Evolutionary conservation across 2,888 invertebrate genomes (phyloP).

Genomic region (Hemicrepidius hirtus): DNA sequence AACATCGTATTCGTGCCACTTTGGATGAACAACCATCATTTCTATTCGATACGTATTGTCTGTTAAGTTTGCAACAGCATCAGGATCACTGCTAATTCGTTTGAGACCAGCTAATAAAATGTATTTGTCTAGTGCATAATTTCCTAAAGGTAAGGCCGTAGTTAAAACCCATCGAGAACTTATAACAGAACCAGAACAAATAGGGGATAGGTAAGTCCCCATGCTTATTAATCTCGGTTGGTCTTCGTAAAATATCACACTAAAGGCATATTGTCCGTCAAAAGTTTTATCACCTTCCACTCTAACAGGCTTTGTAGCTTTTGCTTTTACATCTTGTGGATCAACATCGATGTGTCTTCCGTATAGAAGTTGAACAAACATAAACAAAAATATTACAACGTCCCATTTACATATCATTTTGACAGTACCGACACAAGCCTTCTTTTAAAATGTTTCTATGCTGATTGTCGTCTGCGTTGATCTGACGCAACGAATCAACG

Average conservation of each 20-base stretch:
- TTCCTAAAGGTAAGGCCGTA: slow-evolving; percentile 26
- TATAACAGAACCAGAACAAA: slow-evolving; percentile 28
- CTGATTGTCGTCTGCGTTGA: no score
- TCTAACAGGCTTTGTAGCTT: neutral
- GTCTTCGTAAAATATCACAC: slow-evolving; percentile 23
- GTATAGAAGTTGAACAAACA: neutral
- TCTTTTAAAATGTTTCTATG: neutral
- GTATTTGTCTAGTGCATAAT: neutral
- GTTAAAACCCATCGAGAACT: slow-evolving; percentile 31
- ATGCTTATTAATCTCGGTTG: neutral
- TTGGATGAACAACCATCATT: slow-evolving; percentile 20
- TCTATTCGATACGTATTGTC: slow-evolving; percentile 3
- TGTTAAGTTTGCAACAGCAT: neutral
- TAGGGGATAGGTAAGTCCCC: neutral
- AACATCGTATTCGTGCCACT: neutral
- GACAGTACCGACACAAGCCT: neutral
- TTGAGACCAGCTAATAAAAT: neutral
- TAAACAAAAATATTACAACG: neutral
- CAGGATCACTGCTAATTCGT: neutral
- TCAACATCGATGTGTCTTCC: neutral
- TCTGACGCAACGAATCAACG: no score
- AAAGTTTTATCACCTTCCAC: neutral
- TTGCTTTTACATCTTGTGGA: neutral
- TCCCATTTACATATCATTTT: slow-evolving; percentile 6
- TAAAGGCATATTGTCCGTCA: slow-evolving; percentile 9